Conservation (phyloP, 2,797 vertebrate species). For the Simalia tracyae region DNA sequence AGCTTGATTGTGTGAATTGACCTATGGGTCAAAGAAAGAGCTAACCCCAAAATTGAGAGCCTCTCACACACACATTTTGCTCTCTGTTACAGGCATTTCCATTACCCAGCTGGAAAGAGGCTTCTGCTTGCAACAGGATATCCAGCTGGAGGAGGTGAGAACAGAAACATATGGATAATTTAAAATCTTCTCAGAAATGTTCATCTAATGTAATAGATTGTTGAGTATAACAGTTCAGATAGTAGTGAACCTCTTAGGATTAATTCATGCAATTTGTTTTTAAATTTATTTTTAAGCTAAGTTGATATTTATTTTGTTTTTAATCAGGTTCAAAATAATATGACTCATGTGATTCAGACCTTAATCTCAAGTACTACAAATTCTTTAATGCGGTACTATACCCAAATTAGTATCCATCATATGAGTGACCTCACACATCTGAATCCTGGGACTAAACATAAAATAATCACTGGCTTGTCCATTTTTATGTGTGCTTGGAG, state of each 20-base stretch:
- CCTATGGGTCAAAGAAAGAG: neutral
- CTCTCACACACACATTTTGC: neutral
- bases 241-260: neutral
- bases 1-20: neutral
- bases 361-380: neutral
- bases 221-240: neutral
- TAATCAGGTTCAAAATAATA: neutral
- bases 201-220: neutral
- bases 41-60: neutral
- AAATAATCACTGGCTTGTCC: neutral
- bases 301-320: neutral
- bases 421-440: neutral
- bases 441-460: neutral
- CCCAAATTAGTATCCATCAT: neutral
- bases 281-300: neutral
- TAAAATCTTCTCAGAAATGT: neutral
- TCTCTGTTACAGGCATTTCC: conserved; percentile 5
- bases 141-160: conserved; percentile 26
- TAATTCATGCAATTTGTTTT: neutral
- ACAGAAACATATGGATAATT: neutral
- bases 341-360: neutral
- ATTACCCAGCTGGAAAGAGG: neutral
- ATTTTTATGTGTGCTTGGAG: neutral
- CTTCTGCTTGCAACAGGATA: neutral
- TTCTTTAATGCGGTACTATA: neutral